phyloP scores from a whole-genome alignment of 2,113 vertebrate species.

The Pseudolaguvia tuberculata region DNA sequence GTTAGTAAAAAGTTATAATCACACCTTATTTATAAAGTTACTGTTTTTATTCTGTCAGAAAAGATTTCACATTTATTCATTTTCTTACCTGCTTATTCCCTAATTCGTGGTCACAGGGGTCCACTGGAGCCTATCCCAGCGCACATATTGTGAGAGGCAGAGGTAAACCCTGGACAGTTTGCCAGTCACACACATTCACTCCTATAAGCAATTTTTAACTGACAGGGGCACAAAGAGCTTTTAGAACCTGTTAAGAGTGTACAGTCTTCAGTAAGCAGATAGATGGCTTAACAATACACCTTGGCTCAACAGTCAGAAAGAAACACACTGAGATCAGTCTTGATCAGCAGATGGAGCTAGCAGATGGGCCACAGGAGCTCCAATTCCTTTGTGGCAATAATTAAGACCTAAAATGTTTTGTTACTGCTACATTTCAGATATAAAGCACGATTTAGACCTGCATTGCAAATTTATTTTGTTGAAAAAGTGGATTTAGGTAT shows the following conservation, averaged over 20 bases:
- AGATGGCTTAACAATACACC: conserved; percentile 5
- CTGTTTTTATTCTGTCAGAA: not conserved
- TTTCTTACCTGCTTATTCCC: too few species aligned
- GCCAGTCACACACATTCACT: too few species aligned
- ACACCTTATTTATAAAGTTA: not conserved
- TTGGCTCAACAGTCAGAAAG: conserved; percentile 8
- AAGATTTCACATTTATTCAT: not conserved
- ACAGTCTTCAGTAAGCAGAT: not conserved
- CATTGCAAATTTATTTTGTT: not conserved
- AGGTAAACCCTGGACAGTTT: too few species aligned
- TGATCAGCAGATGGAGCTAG: conserved; percentile 23
- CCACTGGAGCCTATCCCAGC: too few species aligned
- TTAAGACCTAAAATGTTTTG: not conserved
- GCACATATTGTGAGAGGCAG: too few species aligned
- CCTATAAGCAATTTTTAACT: too few species aligned
- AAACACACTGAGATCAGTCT: conserved; percentile 7
- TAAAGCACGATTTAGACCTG: not conserved
- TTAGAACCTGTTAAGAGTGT: not conserved
- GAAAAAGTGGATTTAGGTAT: not conserved
- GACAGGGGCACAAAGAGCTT: not conserved
- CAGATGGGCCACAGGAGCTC: conserved; percentile 9
- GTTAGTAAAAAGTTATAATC: not conserved
- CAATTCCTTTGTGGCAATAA: not conserved
- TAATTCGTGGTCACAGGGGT: too few species aligned
- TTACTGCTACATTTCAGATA: not conserved